These are phyloP conservation scores for Opisthocomus hoazin DNA, from an alignment of 2,113 vertebrate genomes.

Conservation along the genomic window DNA sequence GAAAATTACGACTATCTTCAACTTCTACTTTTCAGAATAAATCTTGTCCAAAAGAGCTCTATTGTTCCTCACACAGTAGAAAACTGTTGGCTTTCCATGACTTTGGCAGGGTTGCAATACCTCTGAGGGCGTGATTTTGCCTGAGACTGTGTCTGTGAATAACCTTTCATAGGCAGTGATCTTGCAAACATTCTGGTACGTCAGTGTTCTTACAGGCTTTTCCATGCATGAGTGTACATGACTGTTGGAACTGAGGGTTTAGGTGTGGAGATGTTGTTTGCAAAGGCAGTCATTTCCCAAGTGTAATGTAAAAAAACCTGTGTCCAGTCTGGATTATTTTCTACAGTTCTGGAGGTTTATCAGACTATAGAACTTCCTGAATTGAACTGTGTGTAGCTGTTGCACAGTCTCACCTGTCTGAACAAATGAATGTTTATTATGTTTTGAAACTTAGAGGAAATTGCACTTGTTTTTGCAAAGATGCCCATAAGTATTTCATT, in stretches of 20 bases:
- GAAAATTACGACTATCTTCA: constrained; percentile 38
- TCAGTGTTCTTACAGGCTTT: background rate
- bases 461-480: background rate
- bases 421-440: background rate
- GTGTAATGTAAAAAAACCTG: background rate
- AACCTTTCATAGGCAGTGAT: constrained; percentile 37
- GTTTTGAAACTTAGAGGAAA: background rate
- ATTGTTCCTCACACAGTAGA: constrained; percentile 44
- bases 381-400: background rate
- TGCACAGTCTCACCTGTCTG: background rate
- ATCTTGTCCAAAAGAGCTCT: constrained; percentile 34
- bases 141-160: constrained; percentile 19
- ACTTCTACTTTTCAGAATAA: constrained; percentile 22
- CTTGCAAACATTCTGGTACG: background rate
- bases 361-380: background rate
- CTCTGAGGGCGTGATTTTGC: background rate
- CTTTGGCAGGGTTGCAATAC: constrained; percentile 32
- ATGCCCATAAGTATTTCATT: background rate
- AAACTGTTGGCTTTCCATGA: constrained; percentile 31
- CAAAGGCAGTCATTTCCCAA: background rate
- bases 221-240: background rate
- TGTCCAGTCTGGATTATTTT: background rate
- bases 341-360: background rate
- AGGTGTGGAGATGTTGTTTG: background rate
- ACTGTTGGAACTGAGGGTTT: background rate